phyloP scores from a whole-genome alignment of 2,888 invertebrate genomes.

The Eledone cirrhosa region DNA sequence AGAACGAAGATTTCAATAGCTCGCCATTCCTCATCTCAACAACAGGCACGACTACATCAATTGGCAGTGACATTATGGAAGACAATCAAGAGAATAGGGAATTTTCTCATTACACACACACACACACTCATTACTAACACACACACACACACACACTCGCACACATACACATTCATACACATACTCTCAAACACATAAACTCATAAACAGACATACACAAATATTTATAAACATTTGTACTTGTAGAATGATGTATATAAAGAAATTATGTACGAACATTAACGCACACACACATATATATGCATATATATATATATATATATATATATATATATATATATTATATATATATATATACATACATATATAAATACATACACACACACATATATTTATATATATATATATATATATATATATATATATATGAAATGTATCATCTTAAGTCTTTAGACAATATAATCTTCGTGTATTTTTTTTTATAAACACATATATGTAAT shows the following conservation, averaged over 20 bases:
- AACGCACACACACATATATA: neutral
- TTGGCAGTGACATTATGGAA: no score
- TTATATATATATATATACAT: neutral
- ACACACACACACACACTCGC: neutral
- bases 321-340: neutral
- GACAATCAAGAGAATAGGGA: no score
- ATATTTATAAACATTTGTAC: neutral
- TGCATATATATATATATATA: neutral
- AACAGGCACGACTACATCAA: no score
- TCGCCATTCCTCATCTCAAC: no score
- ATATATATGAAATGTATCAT: neutral
- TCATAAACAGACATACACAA: neutral
- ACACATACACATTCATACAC: neutral
- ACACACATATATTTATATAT: neutral
- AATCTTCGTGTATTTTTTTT: no score
- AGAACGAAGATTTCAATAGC: no score
- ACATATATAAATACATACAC: neutral
- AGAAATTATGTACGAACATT: neutral
- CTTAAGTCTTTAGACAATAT: no score
- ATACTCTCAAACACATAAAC: neutral
- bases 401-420: neutral
- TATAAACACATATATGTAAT: no score
- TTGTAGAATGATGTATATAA: neutral
- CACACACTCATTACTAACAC: neutral
- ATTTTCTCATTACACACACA: neutral